Evolutionary conservation across 2,797 vertebrate species (phyloP), one percentile per base, ranked within the genome.

Genomic region (Enteromius argenteus): DNA sequence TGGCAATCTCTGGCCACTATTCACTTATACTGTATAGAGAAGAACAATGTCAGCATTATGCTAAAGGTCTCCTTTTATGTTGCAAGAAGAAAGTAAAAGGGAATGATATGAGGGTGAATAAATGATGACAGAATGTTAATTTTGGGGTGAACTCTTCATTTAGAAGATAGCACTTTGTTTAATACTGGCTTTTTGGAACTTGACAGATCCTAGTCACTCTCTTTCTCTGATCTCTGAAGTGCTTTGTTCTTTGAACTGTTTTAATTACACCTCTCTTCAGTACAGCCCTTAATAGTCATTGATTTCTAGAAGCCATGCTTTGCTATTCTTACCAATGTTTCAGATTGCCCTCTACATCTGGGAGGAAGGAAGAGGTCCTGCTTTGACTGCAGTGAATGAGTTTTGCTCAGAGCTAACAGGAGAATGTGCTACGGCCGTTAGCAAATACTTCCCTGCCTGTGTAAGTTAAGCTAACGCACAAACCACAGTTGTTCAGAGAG

Each of bases 261-360:
- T 58, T 71, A 39, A 39, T 73, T 19, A 62, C 4, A n/a, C 7
- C 27, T 62, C 37, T 72, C 73, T 80, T 35, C 13, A 13, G 23
- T 46, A 7, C 11, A 23, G 32, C 67, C 49, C 3, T 60, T 0
- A 21, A 15, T 69, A 13, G 30, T 35, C 14, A 49, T 39, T 64
- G 80, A 83, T 75, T 83, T 3, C 5, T 42, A 19, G 14, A 58
- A 11, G n/a, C 58, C 60, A 42, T 27, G 17, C 46, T 75, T 35
- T 56, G 32, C 46, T 83, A 2, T 0, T 72, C 19, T 19, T 74
- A 35, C 56, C 21, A 15, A 69, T 80, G 19, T 35, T 60, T 0
- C 0, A 99, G 97, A 96, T 98, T 88, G 95, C 97, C 8, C 92
- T 99, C 67, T 98, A 96, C 83, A 95, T 99, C 88, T 98, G 96